phyloP scores from a whole-genome alignment of 2,888 invertebrate genomes.

The Philonicus albiceps region DNA sequence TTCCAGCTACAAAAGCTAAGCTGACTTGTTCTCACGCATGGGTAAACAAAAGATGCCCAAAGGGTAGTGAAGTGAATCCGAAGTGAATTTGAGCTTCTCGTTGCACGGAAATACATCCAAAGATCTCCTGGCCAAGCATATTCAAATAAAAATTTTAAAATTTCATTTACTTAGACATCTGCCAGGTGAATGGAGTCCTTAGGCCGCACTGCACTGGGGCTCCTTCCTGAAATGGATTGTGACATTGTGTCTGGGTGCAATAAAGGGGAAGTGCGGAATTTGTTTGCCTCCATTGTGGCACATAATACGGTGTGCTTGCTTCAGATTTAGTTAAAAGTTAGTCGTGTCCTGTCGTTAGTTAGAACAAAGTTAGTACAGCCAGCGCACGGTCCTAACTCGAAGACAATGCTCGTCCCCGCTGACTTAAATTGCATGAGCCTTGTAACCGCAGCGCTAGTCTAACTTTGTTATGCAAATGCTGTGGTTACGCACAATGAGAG shows the following conservation, averaged over 20 bases:
- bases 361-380: neutral
- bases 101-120: neutral
- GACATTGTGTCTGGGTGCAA: neutral
- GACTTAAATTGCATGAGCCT: neutral
- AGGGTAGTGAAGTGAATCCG: too few relatives aligned
- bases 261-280: neutral
- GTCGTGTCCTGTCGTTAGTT: neutral
- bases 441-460: neutral
- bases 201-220: neutral
- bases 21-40: neutral
- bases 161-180: neutral
- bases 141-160: neutral
- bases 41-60: neutral
- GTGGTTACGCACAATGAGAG: slow-evolving; percentile 8
- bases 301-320: neutral
- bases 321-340: slow-evolving; percentile 5
- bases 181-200: neutral
- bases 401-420: neutral
- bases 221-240: neutral
- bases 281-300: neutral
- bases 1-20: neutral
- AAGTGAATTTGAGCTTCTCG: neutral
- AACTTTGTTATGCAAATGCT: slow-evolving; percentile 24
- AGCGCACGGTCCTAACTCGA: neutral
- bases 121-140: neutral